Percentiles rank a stretch among this genome's conserved stretches.
phyloP scores from a whole-genome alignment of 2,888 invertebrate genomes.

The Sceliomorpha sp. region DNA sequence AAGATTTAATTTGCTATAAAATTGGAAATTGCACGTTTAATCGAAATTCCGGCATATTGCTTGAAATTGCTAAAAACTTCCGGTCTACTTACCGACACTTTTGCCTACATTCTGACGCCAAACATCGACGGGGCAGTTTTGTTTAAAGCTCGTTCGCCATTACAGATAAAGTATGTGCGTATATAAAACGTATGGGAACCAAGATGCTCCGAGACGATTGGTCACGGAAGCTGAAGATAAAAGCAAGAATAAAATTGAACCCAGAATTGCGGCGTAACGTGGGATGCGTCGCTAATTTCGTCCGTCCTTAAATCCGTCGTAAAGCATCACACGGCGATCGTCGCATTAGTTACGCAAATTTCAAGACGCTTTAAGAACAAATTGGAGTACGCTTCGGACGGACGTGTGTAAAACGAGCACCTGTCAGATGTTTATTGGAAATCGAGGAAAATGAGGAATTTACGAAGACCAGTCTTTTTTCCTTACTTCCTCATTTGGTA shows the following conservation, averaged over 20 bases:
- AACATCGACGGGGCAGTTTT: no score
- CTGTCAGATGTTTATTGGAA: slow-evolving; percentile 24
- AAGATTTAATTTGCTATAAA: no score
- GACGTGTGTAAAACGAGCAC: slow-evolving; percentile 13
- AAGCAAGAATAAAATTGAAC: slow-evolving; percentile 56
- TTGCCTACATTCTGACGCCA: no score
- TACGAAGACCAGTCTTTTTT: no score
- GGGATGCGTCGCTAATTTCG: slow-evolving; percentile 62
- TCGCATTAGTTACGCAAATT: slow-evolving; percentile 62
- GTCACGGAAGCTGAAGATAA: slow-evolving; percentile 57
- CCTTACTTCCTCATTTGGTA: no score
- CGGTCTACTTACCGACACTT: no score
- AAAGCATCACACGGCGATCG: slow-evolving; percentile 63
- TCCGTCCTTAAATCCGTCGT: slow-evolving; percentile 68
- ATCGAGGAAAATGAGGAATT: not conserved
- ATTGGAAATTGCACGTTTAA: no score
- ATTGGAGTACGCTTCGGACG: slow-evolving; percentile 27
- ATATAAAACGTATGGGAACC: slow-evolving; percentile 32
- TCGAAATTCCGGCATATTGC: no score
- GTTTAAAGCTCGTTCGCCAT: not conserved
- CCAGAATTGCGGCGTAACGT: slow-evolving; percentile 56
- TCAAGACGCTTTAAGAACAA: slow-evolving; percentile 22
- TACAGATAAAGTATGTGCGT: slow-evolving; percentile 4
- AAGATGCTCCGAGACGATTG: slow-evolving; percentile 56
- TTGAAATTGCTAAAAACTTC: no score